Evolutionary conservation across 2,888 invertebrate genomes (phyloP).

Genomic region (Diadromus collaris): DNA sequence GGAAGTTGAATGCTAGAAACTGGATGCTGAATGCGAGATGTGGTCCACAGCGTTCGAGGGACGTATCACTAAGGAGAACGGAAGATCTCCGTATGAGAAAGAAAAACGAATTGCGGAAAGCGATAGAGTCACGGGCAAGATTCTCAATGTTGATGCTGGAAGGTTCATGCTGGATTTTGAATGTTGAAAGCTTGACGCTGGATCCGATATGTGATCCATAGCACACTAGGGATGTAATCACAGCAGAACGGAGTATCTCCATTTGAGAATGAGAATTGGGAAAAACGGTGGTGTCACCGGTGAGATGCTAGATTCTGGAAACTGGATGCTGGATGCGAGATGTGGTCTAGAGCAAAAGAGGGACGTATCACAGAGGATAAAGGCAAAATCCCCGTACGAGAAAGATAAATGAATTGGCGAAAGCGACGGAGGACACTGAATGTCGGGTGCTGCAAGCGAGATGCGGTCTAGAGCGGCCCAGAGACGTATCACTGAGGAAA

Average conservation of each 20-base stretch:
- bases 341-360: constrained; percentile 10
- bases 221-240: constrained; percentile 19
- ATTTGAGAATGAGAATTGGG: neutral
- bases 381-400: neutral
- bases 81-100: constrained; percentile 15
- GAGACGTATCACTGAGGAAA: constrained; percentile 18
- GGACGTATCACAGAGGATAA: neutral
- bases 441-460: neutral
- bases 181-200: neutral
- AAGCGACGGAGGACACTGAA: too few relatives aligned
- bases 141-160: too few relatives aligned
- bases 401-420: neutral
- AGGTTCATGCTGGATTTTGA: neutral
- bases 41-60: constrained; percentile 17
- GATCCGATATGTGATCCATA: constrained; percentile 1
- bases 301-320: too few relatives aligned
- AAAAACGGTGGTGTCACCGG: too few relatives aligned
- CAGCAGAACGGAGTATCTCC: neutral
- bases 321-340: neutral
- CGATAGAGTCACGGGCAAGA: too few relatives aligned
- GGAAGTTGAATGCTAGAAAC: too few relatives aligned
- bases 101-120: constrained; percentile 34
- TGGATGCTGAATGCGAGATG: neutral
- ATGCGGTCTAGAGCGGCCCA: constrained; percentile 10
- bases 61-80: neutral